Evolutionary conservation across 2,113 vertebrate genomes (phyloP), one percentile per base, ranked within the genome.

Genomic region (Erythrocercus mccallii): DNA sequence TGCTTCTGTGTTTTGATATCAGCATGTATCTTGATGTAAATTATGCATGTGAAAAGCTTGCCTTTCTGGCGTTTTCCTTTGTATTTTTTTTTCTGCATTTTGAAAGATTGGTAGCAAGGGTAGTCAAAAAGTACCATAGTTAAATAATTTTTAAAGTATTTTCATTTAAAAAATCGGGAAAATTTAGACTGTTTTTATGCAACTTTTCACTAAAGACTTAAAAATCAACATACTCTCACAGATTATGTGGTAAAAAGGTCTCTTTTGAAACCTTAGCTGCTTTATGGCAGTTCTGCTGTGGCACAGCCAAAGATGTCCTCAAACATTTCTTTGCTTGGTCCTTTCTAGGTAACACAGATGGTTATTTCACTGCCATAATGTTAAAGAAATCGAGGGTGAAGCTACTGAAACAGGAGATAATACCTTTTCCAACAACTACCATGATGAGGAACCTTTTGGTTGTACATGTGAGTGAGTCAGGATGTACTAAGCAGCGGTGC

Each of bases 361-460:
- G 93, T 17, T 99, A 99, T 98, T 99, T 99, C 86, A 99, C 98
- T 45, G 99, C 95, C 21, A 96, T 99, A 81, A 98, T 99, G 99
- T 96, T 99, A 91, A 99, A 99, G 97, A 99, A 98, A 93, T 97
- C 98, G 0, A 98, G 99, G 95, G 97, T 99, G 45, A 99, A 98
- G 93, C 94, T 99, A 33, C 81, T 98, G 90, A 98, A 98, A 82
- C 98, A 98, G 27, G 98, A 99, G 91, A 98, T 98, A 65, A 94
- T 98, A 77, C 45, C 97, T 90, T 99, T 98, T 90, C 99, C 98
- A 86, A 98, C 98, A 72, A 99, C 99, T 10, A 81, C 97, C 69
- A 99, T 99, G 99, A 98, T 98, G 98, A 99, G 99, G 94, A 99
- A 99, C 95, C 98, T 99, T 74, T 97, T 99, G 27, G 92, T 98